A percentile compares a stretch with the other conserved stretches of the same genome.
Evolutionary conservation across 37 sponge, comb jelly and placozoan genomes (phyloP).

Genomic region (Spongilla lacustris): DNA sequence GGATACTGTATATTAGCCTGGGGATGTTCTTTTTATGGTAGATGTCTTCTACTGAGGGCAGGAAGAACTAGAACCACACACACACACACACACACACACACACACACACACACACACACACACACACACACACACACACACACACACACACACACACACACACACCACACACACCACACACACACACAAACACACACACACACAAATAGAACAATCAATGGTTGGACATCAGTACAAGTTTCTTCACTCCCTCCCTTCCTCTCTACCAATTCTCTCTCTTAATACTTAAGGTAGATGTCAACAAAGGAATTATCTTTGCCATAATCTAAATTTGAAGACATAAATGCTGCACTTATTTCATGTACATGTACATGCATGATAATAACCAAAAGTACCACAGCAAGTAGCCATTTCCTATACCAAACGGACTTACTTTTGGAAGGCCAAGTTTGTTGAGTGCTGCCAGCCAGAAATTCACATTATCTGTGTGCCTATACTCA

Average conservation of each 20-base stretch:
- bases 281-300: too few relatives aligned
- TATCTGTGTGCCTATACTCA: slow-evolving; percentile 92
- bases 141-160: slow-evolving; percentile 1
- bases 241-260: not conserved
- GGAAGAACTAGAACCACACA: slow-evolving; percentile 57
- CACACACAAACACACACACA: slow-evolving; percentile 9
- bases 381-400: too few relatives aligned
- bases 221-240: not conserved
- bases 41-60: slow-evolving; percentile 78
- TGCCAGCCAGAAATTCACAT: slow-evolving; percentile 82
- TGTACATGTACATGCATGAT: too few relatives aligned
- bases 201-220: not conserved
- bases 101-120: slow-evolving; percentile 27
- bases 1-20: slow-evolving; percentile 78
- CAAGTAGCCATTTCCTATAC: too few relatives aligned
- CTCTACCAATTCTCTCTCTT: too few relatives aligned
- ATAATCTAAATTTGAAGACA: not conserved
- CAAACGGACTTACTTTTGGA: slow-evolving; percentile 66
- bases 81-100: slow-evolving; percentile 18
- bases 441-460: slow-evolving; percentile 74
- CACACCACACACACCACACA: slow-evolving; percentile 17
- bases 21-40: slow-evolving; percentile 84
- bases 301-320: too few relatives aligned
- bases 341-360: not conserved
- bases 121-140: slow-evolving; percentile 38